Evolutionary conservation across 1,140 invertebrate species (phyloP), one percentile per base, ranked within the genome.

Genomic region (Ephestia elutella): DNA sequence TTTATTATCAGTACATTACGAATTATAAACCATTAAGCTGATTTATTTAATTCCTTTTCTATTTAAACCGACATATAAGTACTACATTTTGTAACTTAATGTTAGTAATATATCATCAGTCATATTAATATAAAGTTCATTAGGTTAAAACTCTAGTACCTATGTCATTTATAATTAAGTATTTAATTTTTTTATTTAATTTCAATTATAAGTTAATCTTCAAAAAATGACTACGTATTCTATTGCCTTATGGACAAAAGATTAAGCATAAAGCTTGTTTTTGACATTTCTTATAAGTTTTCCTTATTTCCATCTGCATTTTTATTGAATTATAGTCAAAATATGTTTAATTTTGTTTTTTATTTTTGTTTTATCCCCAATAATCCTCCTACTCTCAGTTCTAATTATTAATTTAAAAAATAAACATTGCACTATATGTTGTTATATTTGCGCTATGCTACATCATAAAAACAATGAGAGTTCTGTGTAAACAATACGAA

Each of bases 271-370:
- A 84, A 80, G 75, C 78, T 82, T 86, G 82, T 81, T 81, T 85
- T 82, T 85, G 82, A 86, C 82, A 85, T 87, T 87, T 86, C 80
- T 79, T 86, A 70, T 86, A 85, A 85, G 82, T 80, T 86, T 81
- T 80, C 75, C 73, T 87, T 83, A 83, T 87, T 83, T 87, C 80
- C 85, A 83, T 85, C 85, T 81, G 82, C 85, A 87, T 87, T 87
- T 85, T 84, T 87, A 85, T 85, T 87, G 80, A 87, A 87, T 83
- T 87, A 87, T 87, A 87, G 81, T 86, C 82, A 87, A 86, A 87
- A 86, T 87, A 87, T 82, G 85, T 87, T 86, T 72, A 76, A 68
- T 63, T 71, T 71, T 76, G 79, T 57, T 80, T 80, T 82, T 85
- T 78, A 69, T 79, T 86, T 85, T 84, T 76, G 62, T 76, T 78